Percentiles rank a stretch among this genome's conserved stretches.
Evolutionary conservation across 2,113 vertebrate genomes (phyloP).

Genomic region (Calonectris borealis): DNA sequence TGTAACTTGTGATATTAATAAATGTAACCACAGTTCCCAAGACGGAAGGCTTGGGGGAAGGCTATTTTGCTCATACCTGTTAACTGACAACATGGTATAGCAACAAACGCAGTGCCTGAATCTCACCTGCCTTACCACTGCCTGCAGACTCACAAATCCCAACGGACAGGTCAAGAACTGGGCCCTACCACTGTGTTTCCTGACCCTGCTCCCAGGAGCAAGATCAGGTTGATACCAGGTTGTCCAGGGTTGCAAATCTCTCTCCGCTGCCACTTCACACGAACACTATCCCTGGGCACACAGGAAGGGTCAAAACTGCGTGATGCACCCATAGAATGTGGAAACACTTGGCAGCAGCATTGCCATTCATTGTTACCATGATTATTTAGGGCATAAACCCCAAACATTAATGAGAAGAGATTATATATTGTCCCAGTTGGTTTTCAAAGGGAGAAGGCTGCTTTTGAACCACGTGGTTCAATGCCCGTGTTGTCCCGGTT

Average conservation of each 20-base stretch:
- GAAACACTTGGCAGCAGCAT: not conserved
- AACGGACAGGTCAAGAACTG: not conserved
- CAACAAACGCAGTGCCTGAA: not conserved
- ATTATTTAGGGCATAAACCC: not conserved
- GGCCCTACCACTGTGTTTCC: not conserved
- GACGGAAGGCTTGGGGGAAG: not conserved
- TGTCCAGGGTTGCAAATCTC: not conserved
- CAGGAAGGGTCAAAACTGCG: not conserved
- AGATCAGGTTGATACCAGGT: not conserved
- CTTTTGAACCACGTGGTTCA: not conserved
- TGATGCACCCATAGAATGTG: not conserved
- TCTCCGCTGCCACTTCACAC: not conserved
- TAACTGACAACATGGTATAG: not conserved
- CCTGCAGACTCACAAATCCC: not conserved
- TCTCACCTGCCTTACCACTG: not conserved
- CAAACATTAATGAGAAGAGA: not conserved
- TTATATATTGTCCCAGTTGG: not conserved
- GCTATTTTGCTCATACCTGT: not conserved
- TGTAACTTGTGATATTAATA: not conserved
- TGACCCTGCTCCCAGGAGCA: not conserved
- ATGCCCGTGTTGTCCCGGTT: not conserved
- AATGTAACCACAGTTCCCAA: not conserved
- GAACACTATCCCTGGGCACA: not conserved
- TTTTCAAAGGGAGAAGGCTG: slow-evolving; percentile 3
- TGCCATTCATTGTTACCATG: not conserved